These are phyloP conservation scores for Osmerus eperlanus DNA, from an alignment of 2,113 vertebrate species.

Conservation along the genomic window DNA sequence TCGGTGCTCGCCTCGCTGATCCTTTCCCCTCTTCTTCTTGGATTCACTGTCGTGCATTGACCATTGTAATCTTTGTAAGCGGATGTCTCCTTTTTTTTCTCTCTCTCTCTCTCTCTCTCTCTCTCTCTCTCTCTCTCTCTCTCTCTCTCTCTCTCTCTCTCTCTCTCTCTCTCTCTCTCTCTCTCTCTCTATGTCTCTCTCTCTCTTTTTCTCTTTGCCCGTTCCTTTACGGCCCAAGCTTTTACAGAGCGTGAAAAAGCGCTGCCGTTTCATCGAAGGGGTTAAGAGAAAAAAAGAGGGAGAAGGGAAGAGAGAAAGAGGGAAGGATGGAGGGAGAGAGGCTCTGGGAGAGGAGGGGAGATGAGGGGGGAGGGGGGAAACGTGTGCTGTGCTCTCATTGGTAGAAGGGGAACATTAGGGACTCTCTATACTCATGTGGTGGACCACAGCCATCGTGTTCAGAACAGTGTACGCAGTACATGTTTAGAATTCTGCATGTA, in stretches of 20 bases:
- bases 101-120: too few species aligned
- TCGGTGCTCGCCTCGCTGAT: background rate
- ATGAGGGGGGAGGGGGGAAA: background rate
- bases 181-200: too few species aligned
- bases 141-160: too few species aligned
- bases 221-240: background rate
- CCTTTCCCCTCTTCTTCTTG: conserved; percentile 6
- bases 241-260: background rate
- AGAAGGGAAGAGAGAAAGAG: background rate
- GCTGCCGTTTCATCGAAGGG: background rate
- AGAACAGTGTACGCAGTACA: too few species aligned
- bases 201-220: background rate
- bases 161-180: too few species aligned
- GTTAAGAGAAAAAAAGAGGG: background rate
- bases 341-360: background rate
- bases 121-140: too few species aligned
- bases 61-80: background rate
- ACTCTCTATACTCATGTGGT: background rate
- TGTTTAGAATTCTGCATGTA: too few species aligned
- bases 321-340: background rate
- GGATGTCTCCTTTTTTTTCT: background rate
- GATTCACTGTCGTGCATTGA: background rate
- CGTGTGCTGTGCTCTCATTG: background rate
- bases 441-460: too few species aligned
- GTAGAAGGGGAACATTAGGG: too few species aligned